These are phyloP conservation scores for Cassiopea andromeda DNA, from an alignment of 30 jellyfish, hydroid and myxozoan genomes.

Conservation along the genomic window DNA sequence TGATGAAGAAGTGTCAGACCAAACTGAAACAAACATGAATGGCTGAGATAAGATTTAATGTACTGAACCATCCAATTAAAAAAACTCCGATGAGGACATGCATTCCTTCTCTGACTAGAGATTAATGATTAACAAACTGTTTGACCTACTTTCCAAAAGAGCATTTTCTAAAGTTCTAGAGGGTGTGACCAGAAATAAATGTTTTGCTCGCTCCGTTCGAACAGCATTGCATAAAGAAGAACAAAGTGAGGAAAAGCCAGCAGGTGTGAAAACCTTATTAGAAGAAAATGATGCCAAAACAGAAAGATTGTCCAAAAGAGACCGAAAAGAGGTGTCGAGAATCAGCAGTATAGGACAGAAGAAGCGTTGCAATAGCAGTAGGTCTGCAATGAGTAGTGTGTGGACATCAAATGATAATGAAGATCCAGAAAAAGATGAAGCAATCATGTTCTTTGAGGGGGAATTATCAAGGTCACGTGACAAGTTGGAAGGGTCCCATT, in stretches of 20 bases:
- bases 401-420: conserved; percentile 53
- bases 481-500: conserved; percentile 70
- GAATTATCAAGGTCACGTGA: conserved; percentile 83
- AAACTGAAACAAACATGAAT: too few relatives aligned
- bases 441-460: conserved; percentile 28
- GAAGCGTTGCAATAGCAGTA: not conserved
- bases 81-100: too few relatives aligned
- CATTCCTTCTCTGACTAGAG: too few relatives aligned
- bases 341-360: not conserved
- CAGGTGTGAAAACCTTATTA: not conserved
- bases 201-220: not conserved
- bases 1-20: too few relatives aligned
- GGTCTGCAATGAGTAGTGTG: not conserved
- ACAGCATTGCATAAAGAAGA: not conserved
- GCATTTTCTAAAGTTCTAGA: too few relatives aligned
- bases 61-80: too few relatives aligned
- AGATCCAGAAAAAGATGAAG: conserved; percentile 26
- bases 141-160: too few relatives aligned
- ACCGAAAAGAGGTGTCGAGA: not conserved
- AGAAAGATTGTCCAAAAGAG: not conserved
- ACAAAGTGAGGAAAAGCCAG: not conserved
- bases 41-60: too few relatives aligned
- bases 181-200: too few relatives aligned
- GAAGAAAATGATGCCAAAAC: not conserved
- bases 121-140: too few relatives aligned